A percentile compares a stretch with the other conserved stretches of the same genome.
Conservation (phyloP, 1,140 invertebrate species). For the Drosophila burlai region DNA sequence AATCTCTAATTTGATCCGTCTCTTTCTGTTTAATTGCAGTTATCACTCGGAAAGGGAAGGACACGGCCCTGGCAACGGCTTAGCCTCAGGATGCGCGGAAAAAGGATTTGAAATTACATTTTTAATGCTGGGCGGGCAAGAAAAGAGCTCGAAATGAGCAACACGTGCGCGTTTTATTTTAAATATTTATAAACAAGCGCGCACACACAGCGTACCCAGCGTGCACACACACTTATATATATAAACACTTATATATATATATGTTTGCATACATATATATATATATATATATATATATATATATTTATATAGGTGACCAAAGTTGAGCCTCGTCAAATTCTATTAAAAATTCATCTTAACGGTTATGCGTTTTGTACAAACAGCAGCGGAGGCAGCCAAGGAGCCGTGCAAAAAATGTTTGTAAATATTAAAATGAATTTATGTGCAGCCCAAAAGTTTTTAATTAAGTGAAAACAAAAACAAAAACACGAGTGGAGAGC, state of each 20-base stretch:
- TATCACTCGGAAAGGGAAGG: constrained; percentile 19
- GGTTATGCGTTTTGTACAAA: constrained; percentile 74
- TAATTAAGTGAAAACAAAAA: constrained; percentile 81
- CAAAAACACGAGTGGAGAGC: constrained; percentile 47
- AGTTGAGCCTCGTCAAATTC: constrained; percentile 69
- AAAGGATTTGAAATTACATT: constrained; percentile 74
- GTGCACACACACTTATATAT: constrained; percentile 4
- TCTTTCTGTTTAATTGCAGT: constrained; percentile 63
- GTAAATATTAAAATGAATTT: constrained; percentile 83
- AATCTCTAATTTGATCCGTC: constrained; percentile 10
- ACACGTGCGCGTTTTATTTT: constrained; percentile 74
- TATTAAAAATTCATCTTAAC: constrained; percentile 82
- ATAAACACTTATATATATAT: constrained; percentile 6
- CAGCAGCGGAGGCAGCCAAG: constrained; percentile 32
- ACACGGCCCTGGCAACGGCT: constrained; percentile 23
- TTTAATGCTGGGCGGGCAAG: constrained; percentile 36
- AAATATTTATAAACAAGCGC: constrained; percentile 73
- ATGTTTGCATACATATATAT: neutral
- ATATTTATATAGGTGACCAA: constrained; percentile 22
- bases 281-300: neutral
- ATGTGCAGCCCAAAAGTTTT: constrained; percentile 78
- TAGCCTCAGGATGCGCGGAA: constrained; percentile 38
- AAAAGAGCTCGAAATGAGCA: constrained; percentile 59
- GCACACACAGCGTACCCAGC: constrained; percentile 17
- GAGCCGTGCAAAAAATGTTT: constrained; percentile 64